Evolutionary conservation across 2,797 vertebrate genomes (phyloP).

Genomic region (Myotis myotis): DNA sequence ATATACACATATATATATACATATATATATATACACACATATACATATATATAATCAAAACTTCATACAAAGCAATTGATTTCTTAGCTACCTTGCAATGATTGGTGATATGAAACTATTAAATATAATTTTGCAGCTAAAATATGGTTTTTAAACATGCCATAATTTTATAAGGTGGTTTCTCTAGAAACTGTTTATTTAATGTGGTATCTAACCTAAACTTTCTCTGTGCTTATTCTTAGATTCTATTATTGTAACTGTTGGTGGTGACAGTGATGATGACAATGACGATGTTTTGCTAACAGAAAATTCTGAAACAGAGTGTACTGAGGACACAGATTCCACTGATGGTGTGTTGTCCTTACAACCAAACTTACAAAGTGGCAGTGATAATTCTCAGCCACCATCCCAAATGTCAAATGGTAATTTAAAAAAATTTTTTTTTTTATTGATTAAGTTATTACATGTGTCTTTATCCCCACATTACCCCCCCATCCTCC

Average conservation of each 20-base stretch:
- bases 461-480: too few species aligned
- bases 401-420: constrained; percentile 18
- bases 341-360: background rate
- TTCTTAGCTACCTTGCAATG: too few species aligned
- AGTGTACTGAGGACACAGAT: background rate
- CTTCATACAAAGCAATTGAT: too few species aligned
- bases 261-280: constrained; percentile 44
- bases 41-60: too few species aligned
- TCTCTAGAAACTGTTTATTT: constrained; percentile 37
- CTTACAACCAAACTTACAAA: constrained; percentile 33
- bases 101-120: too few species aligned
- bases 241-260: constrained; percentile 62
- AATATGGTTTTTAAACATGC: constrained; percentile 44
- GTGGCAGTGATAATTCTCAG: background rate
- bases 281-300: constrained; percentile 52
- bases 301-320: constrained; percentile 54
- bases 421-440: too few species aligned
- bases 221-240: constrained; percentile 57
- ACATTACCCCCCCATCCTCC: too few species aligned
- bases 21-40: too few species aligned
- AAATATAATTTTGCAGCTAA: constrained; percentile 1
- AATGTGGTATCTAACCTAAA: background rate
- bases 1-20: too few species aligned
- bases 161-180: background rate
- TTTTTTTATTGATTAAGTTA: too few species aligned